phyloP scores from a whole-genome alignment of 1,140 invertebrate genomes.

The Drosophila teissieri region DNA sequence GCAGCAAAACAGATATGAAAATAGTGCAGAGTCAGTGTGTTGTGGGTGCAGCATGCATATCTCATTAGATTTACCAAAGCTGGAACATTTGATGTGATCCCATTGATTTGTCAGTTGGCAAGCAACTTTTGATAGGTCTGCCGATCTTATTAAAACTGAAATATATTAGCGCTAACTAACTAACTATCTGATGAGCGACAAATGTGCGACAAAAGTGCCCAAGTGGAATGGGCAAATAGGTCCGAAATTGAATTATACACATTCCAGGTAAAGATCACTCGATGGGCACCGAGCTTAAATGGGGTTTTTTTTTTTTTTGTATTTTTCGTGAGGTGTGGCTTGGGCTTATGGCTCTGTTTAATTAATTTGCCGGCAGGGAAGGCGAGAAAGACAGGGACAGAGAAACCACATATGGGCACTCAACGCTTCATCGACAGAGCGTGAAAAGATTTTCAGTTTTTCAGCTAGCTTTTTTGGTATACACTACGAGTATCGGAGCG shows the following conservation, averaged over 20 bases:
- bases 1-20: conserved; percentile 8
- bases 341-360: conserved; percentile 35
- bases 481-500: neutral
- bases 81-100: neutral
- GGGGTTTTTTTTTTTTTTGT: neutral
- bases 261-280: conserved; percentile 10
- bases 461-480: conserved; percentile 11
- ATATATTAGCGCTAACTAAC: neutral
- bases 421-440: conserved; percentile 73
- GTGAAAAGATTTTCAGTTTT: conserved; percentile 59
- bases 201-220: neutral
- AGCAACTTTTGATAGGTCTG: too few relatives aligned
- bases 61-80: neutral
- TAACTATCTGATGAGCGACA: neutral
- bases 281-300: conserved; percentile 1
- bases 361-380: conserved; percentile 45
- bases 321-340: conserved; percentile 13
- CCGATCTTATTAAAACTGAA: neutral
- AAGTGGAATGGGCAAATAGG: neutral
- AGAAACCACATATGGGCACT: conserved; percentile 7
- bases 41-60: conserved; percentile 4
- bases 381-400: conserved; percentile 1
- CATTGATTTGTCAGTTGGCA: too few relatives aligned
- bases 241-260: conserved; percentile 3
- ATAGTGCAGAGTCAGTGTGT: neutral